Evolutionary conservation across 2,113 vertebrate species (phyloP).

Genomic region (Pipa parva): DNA sequence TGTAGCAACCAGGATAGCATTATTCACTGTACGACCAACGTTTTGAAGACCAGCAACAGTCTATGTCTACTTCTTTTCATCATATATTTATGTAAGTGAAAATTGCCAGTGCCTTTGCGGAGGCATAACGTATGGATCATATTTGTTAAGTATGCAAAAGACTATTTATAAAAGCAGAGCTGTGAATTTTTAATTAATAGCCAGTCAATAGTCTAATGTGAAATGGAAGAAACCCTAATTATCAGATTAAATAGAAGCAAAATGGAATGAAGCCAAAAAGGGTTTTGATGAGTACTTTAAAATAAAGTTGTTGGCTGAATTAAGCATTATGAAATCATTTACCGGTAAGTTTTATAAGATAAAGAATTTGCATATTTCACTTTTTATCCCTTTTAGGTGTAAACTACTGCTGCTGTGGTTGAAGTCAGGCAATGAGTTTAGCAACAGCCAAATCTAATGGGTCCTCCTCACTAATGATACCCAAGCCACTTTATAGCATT

Average conservation of each 20-base stretch:
- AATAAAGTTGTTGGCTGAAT: too few species aligned
- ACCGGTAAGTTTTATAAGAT: too few species aligned
- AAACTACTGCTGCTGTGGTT: too few species aligned
- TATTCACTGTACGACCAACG: background rate
- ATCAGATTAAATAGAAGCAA: background rate
- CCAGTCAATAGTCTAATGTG: background rate
- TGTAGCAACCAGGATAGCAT: background rate
- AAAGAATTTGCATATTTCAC: too few species aligned
- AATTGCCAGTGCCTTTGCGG: background rate
- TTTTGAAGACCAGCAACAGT: background rate
- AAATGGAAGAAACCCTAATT: background rate
- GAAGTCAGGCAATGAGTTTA: too few species aligned
- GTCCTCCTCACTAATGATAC: too few species aligned
- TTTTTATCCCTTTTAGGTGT: too few species aligned
- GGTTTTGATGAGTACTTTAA: background rate
- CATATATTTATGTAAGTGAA: slow-evolving; percentile 2
- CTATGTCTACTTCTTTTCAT: background rate
- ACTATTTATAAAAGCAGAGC: background rate
- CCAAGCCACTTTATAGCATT: too few species aligned
- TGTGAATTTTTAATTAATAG: background rate
- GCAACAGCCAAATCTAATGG: too few species aligned
- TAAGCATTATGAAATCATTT: too few species aligned
- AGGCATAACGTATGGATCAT: background rate
- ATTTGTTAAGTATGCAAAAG: background rate
- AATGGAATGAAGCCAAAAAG: background rate